phyloP scores from a whole-genome alignment of 2,113 vertebrate species.

The Laticauda colubrina region DNA sequence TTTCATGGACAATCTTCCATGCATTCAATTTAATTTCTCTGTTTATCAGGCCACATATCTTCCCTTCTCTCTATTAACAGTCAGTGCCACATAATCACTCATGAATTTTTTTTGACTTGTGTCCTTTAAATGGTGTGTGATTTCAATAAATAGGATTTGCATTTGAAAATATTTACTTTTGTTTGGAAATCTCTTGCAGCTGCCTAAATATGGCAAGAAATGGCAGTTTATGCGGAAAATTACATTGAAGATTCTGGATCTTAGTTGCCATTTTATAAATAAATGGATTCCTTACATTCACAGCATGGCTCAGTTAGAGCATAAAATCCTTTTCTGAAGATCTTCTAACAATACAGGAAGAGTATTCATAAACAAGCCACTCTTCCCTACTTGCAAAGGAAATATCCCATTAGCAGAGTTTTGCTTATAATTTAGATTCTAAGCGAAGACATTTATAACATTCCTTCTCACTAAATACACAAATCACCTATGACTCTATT shows the following conservation, averaged over 20 bases:
- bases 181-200: not conserved
- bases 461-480: not conserved
- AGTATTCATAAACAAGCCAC: not conserved
- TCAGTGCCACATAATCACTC: not conserved
- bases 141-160: not conserved
- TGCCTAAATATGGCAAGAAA: not conserved
- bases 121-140: not conserved
- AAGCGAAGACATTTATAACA: not conserved
- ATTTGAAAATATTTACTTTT: not conserved
- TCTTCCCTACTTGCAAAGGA: not conserved
- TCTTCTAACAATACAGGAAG: not conserved
- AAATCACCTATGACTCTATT: not conserved
- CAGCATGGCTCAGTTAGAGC: not conserved
- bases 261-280: not conserved
- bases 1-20: not conserved
- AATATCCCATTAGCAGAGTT: not conserved
- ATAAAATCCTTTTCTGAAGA: not conserved
- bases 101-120: not conserved
- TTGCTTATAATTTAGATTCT: not conserved
- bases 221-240: not conserved
- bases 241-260: not conserved
- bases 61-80: not conserved
- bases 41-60: not conserved
- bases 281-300: not conserved
- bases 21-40: not conserved